A percentile compares a stretch with the other conserved stretches of the same genome.
These are phyloP conservation scores for Dendronephthya gigantea DNA, from an alignment of 64 coral and sea anemone genomes.

Conservation along the genomic window DNA sequence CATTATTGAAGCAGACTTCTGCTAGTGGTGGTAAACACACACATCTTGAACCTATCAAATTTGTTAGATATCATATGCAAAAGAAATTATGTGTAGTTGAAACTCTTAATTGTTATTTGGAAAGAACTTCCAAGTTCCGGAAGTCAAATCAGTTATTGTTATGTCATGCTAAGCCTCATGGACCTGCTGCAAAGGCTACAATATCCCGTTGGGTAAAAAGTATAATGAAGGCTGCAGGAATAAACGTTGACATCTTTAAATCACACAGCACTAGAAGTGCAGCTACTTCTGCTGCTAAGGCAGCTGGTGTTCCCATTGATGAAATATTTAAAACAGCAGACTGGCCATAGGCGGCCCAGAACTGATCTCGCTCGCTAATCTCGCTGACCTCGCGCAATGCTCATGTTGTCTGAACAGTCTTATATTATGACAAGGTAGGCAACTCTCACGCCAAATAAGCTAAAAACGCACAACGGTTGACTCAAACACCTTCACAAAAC, in stretches of 20 bases:
- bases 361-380: too few relatives aligned
- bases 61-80: conserved; percentile 25
- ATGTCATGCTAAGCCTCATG: conserved; percentile 27
- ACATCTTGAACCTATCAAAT: conserved; percentile 24
- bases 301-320: too few relatives aligned
- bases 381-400: too few relatives aligned
- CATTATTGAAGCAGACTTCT: conserved; percentile 23
- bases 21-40: conserved; percentile 15
- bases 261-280: conserved; percentile 35
- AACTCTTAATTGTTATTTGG: conserved; percentile 37
- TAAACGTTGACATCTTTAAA: conserved; percentile 24
- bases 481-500: too few relatives aligned
- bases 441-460: too few relatives aligned
- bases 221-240: background rate
- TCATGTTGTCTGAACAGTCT: too few relatives aligned
- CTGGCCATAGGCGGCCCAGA: too few relatives aligned
- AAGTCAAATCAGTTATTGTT: conserved; percentile 38
- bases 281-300: conserved; percentile 25
- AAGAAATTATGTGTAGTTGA: conserved; percentile 36
- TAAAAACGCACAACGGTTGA: too few relatives aligned
- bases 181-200: conserved; percentile 28
- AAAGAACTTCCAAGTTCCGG: conserved; percentile 16
- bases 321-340: too few relatives aligned
- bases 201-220: conserved; percentile 34
- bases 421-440: too few relatives aligned